A percentile compares a stretch with the other conserved stretches of the same genome.
These are phyloP conservation scores for Ornithorhynchus anatinus DNA, from an alignment of 2,113 vertebrate genomes.

Conservation along the genomic window DNA sequence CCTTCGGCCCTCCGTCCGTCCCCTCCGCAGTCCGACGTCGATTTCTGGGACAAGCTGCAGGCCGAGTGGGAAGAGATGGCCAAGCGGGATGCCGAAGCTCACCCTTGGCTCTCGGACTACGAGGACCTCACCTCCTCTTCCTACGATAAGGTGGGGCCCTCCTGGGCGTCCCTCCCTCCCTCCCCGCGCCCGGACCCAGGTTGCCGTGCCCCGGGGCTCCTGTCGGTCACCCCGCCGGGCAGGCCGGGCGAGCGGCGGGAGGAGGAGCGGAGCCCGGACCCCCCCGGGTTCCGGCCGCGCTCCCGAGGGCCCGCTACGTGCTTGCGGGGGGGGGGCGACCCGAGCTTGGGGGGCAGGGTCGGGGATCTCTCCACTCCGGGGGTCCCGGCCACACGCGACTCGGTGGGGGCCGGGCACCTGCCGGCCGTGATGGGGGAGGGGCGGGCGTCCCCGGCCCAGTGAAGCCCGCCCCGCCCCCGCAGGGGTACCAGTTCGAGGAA, in stretches of 20 bases:
- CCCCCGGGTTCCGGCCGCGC: no score
- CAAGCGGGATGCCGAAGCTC: slow-evolving; percentile 92
- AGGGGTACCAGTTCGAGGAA: slow-evolving; percentile 98
- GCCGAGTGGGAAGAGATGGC: slow-evolving; percentile 99
- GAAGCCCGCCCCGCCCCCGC: not conserved
- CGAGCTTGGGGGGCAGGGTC: not conserved
- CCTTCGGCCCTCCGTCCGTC: slow-evolving; percentile 25
- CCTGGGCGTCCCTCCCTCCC: not conserved
- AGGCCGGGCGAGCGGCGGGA: not conserved
- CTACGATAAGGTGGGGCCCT: slow-evolving; percentile 88
- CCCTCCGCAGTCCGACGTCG: slow-evolving; percentile 90
- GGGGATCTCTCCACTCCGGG: no score
- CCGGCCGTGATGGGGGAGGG: no score
- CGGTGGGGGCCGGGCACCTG: no score
- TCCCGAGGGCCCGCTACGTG: no score
- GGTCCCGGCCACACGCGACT: no score
- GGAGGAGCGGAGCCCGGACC: not conserved
- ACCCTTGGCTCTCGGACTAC: slow-evolving; percentile 96
- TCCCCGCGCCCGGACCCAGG: no score
- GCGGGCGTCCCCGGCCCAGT: not conserved
- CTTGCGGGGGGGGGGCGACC: not conserved
- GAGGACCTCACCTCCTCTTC: slow-evolving; percentile 87
- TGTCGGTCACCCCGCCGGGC: not conserved
- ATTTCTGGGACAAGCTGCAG: slow-evolving; percentile 99
- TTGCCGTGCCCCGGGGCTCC: no score